Base-by-base conservation (phyloP, 2,888 invertebrate species). In the Sthenelais limicola region DNA sequence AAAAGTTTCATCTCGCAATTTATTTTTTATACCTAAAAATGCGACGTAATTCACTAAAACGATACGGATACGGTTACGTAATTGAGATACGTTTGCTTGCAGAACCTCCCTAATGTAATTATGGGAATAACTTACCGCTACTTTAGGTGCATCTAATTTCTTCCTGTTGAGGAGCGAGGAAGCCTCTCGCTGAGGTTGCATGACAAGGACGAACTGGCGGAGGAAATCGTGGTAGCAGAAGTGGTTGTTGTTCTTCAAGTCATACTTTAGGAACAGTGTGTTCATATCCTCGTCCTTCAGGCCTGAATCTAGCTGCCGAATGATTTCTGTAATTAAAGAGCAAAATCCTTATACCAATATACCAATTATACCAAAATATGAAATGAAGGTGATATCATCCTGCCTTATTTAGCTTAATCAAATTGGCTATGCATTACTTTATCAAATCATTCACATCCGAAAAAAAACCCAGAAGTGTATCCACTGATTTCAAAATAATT, bases 151-250 rank as follows among this genome's bases (percentile, higher is more conserved):
- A 12, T 75, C 79, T 62, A 82, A 75, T 66, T 80, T 80, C 24
- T 49, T 67, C 43, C 54, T 26, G 35, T 28, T 38, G 18, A 54
- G 68, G 15, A 72, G 56, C 32, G 43, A n/a, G n/a, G n/a, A n/a
- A 5, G 26, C 43, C 9, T 72, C 68, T 5, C 24, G 5, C 21
- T 47, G 32, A 7, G 75, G 77, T 21, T 81, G 80, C 62, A 83
- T 73, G 68, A 80, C 76, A 18, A 86, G 70, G 47, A 87, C 81
- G 73, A 86, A 86, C 74, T 86, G 83, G 0, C 84, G 80, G 28
- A 87, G 81, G 79, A 86, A 86, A 54, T 86, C 84, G 0, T 77
- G 73, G 74, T 87, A 87, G 71, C 80, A 80, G 77, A 87, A 85
- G 1, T 76, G 77, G 33, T 84, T 85, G 74, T 83, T 82, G 68